phyloP scores from a whole-genome alignment of 2,113 vertebrate genomes.

The Toxostoma redivivum region DNA sequence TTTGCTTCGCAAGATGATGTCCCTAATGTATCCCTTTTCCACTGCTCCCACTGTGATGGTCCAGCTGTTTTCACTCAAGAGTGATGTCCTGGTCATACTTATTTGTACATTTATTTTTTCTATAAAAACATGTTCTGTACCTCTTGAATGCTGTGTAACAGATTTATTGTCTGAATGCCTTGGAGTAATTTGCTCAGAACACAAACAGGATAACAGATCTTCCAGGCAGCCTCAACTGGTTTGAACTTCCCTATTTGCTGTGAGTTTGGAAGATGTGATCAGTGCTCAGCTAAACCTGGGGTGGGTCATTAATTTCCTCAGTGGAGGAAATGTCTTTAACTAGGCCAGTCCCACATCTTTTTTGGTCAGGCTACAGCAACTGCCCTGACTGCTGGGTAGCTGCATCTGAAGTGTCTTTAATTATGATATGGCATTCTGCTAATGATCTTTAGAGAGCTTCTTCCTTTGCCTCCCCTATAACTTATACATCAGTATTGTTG shows the following conservation, averaged over 20 bases:
- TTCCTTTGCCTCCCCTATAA: neutral
- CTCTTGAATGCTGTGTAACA: neutral
- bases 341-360: fast-evolving
- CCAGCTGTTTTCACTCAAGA: neutral
- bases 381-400: neutral
- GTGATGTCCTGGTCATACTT: neutral
- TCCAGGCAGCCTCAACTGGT: neutral
- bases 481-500: neutral
- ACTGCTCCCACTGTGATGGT: neutral
- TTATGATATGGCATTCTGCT: neutral
- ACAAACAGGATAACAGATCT: neutral
- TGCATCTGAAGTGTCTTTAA: neutral
- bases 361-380: neutral
- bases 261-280: neutral
- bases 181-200: neutral
- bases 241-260: neutral
- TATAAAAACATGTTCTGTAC: neutral
- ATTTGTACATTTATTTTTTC: neutral
- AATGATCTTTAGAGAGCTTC: neutral
- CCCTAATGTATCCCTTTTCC: neutral
- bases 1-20: neutral
- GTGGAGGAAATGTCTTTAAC: neutral
- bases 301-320: neutral
- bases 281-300: neutral
- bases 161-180: neutral